Evolutionary conservation across 2,113 vertebrate genomes (phyloP).

Genomic region (Notarius quadriscutis): DNA sequence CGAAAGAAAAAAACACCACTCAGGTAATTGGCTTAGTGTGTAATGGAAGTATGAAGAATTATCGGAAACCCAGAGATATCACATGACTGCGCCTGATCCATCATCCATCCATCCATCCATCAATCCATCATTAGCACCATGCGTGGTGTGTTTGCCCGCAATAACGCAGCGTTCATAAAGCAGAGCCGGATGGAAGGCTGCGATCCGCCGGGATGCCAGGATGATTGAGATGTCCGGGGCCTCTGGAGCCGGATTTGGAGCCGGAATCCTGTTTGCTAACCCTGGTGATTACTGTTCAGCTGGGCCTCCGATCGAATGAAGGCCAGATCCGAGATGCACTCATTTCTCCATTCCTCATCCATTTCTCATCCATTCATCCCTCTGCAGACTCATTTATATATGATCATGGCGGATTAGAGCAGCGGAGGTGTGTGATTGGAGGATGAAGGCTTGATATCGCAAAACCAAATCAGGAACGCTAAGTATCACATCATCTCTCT

Average conservation of each 20-base stretch:
- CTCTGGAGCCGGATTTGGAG: slow-evolving; percentile 61
- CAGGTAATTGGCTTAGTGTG: background rate
- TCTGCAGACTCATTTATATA: slow-evolving; percentile 41
- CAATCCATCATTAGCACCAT: slow-evolving; percentile 34
- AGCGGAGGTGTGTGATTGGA: slow-evolving; percentile 25
- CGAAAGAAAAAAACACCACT: too few species aligned
- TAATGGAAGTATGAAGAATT: background rate
- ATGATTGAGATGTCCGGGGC: slow-evolving; percentile 63
- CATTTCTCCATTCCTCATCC: slow-evolving; percentile 31
- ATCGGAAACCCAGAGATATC: slow-evolving; percentile 21
- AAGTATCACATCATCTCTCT: slow-evolving; percentile 27
- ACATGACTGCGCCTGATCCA: background rate
- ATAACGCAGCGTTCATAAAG: slow-evolving; percentile 14
- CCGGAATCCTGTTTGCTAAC: slow-evolving; percentile 74
- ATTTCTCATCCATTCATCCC: slow-evolving; percentile 17
- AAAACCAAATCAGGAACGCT: slow-evolving; percentile 28
- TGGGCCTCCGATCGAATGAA: slow-evolving; percentile 68
- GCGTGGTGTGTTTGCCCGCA: background rate
- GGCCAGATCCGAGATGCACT: slow-evolving; percentile 30
- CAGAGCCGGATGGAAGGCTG: slow-evolving; percentile 18
- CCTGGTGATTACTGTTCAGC: slow-evolving; percentile 74
- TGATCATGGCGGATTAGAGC: slow-evolving; percentile 22
- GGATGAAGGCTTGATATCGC: slow-evolving; percentile 25
- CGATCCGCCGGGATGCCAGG: slow-evolving; percentile 41
- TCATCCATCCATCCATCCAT: slow-evolving; percentile 17